Evolutionary conservation across 1,140 invertebrate species (phyloP).

Genomic region (Semibalanus balanoides): DNA sequence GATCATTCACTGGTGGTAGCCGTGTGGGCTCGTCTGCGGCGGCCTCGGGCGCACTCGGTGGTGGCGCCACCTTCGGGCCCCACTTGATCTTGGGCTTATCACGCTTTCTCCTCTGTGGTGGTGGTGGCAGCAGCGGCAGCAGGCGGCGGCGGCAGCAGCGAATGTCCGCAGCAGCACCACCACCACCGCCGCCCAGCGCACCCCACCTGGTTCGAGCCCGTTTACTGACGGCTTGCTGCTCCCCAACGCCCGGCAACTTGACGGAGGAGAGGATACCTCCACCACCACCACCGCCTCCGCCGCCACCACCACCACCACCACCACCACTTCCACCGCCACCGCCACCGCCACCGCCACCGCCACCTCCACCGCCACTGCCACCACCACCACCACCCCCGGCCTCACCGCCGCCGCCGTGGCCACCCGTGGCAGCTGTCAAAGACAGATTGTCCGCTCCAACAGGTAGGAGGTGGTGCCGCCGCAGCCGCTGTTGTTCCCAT

Average conservation of each 20-base stretch:
- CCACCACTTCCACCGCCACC: too few relatives aligned
- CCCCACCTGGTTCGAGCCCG: not conserved
- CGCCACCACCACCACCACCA: not conserved
- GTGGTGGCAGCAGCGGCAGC: too few relatives aligned
- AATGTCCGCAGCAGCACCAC: not conserved
- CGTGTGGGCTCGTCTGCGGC: not conserved
- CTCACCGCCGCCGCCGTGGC: too few relatives aligned
- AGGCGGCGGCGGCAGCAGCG: too few relatives aligned
- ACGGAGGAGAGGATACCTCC: not conserved
- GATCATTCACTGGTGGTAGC: not conserved
- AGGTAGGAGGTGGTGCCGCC: too few relatives aligned
- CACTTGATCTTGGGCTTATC: not conserved
- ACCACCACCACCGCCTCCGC: not conserved
- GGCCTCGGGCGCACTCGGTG: not conserved
- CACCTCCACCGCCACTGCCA: too few relatives aligned
- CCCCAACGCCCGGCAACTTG: not conserved
- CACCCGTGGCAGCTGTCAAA: too few relatives aligned
- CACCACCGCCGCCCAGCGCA: not conserved
- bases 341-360: too few relatives aligned
- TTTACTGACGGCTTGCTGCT: not conserved
- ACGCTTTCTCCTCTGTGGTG: not conserved
- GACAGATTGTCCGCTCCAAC: too few relatives aligned
- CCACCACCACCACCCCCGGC: too few relatives aligned
- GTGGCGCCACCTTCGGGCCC: not conserved
- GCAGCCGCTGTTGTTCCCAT: too few relatives aligned